These are phyloP conservation scores for Epistrophe grossulariae DNA, from an alignment of 2,888 invertebrate genomes.

Conservation along the genomic window DNA sequence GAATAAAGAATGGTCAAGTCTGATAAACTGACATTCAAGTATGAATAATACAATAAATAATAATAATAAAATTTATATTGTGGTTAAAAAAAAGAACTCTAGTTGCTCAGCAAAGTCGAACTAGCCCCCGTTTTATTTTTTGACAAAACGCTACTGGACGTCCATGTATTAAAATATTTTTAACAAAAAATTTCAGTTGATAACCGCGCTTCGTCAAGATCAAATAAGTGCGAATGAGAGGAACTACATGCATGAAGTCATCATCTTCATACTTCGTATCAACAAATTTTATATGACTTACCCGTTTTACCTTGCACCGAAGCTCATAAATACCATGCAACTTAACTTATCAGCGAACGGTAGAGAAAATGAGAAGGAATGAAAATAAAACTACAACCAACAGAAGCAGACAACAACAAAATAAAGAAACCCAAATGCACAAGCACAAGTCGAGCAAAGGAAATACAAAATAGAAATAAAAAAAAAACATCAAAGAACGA, in stretches of 20 bases:
- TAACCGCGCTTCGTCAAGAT: conserved; percentile 26
- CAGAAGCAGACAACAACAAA: conserved; percentile 27
- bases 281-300: conserved; percentile 32
- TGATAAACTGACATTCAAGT: too few species aligned
- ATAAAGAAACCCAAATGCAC: conserved; percentile 45
- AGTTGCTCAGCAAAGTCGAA: too few species aligned
- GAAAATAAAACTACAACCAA: conserved; percentile 52
- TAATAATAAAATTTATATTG: too few species aligned
- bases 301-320: conserved; percentile 51
- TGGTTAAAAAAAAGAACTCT: too few species aligned
- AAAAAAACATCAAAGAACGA: conserved; percentile 52
- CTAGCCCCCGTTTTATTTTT: not conserved
- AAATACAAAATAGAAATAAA: conserved; percentile 43
- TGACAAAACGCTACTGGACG: not conserved
- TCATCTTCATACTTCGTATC: not conserved
- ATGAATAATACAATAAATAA: too few species aligned
- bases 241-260: not conserved
- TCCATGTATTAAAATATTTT: conserved; percentile 13
- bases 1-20: too few species aligned
- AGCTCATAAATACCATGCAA: conserved; percentile 23
- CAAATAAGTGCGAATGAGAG: conserved; percentile 49
- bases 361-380: conserved; percentile 59
- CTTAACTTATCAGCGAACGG: conserved; percentile 61
- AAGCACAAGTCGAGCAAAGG: conserved; percentile 28
- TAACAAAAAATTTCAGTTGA: conserved; percentile 35